Conservation (phyloP, 2,113 vertebrate species). For the Gila orcuttii region DNA sequence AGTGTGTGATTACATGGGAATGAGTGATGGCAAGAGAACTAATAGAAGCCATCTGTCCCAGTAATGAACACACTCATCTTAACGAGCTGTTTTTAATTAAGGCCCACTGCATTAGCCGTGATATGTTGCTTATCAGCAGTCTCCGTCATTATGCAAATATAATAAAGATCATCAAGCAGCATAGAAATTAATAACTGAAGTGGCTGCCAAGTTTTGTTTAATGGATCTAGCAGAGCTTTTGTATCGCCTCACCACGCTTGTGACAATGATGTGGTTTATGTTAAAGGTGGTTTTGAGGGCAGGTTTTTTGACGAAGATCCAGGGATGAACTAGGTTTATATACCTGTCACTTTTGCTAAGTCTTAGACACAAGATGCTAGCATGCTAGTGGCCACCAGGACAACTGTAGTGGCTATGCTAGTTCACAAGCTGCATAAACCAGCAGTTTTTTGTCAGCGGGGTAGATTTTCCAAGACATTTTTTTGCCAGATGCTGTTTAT, state of each 20-base stretch:
- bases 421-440: background rate
- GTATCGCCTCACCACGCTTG: background rate
- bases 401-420: background rate
- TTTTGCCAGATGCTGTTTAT: background rate
- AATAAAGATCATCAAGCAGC: conserved; percentile 71
- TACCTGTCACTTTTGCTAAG: background rate
- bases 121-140: conserved; percentile 78
- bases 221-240: conserved; percentile 49
- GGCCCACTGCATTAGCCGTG: conserved; percentile 78
- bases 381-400: background rate
- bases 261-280: background rate
- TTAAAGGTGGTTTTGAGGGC: conserved; percentile 20
- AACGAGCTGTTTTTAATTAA: conserved; percentile 83
- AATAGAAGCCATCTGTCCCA: conserved; percentile 79
- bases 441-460: background rate
- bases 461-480: background rate
- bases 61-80: conserved; percentile 77
- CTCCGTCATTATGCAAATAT: conserved; percentile 80
- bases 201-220: conserved; percentile 64
- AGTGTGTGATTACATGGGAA: conserved; percentile 19
- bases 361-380: background rate
- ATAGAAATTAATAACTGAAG: conserved; percentile 70
- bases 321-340: background rate
- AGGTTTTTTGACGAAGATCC: background rate
- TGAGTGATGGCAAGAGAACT: conserved; percentile 55